Percentiles rank a stretch among this genome's conserved stretches.
These are phyloP conservation scores for Leptobrachium leishanense DNA, from an alignment of 2,113 vertebrate species.

Conservation along the genomic window DNA sequence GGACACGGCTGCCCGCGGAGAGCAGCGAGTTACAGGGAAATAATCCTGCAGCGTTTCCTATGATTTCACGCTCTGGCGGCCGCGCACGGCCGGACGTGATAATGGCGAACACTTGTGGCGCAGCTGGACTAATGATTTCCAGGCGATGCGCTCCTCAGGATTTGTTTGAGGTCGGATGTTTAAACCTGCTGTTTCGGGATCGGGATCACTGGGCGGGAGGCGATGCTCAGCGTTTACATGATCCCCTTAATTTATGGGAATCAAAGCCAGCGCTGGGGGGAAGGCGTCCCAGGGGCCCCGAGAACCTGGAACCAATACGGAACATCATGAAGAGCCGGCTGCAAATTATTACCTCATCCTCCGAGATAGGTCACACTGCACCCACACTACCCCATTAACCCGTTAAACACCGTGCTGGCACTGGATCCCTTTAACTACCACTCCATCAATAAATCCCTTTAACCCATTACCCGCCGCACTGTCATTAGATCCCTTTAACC, in stretches of 20 bases:
- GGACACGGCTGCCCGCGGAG: not conserved
- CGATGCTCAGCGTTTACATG: slow-evolving; percentile 14
- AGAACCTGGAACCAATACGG: not conserved
- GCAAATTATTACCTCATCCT: not conserved
- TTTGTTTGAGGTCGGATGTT: slow-evolving; percentile 26
- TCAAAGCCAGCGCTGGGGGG: slow-evolving; percentile 15
- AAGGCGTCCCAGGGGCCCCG: not conserved
- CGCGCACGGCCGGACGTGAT: slow-evolving; percentile 20
- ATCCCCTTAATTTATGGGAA: slow-evolving; percentile 25
- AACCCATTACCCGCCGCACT: too few species aligned
- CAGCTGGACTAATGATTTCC: slow-evolving; percentile 20
- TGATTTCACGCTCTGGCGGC: slow-evolving; percentile 32
- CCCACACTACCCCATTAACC: not conserved
- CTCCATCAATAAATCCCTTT: too few species aligned
- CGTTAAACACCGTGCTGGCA: not conserved
- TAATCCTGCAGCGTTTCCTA: slow-evolving; percentile 4
- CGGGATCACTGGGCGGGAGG: slow-evolving; percentile 23
- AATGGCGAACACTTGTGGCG: slow-evolving; percentile 37
- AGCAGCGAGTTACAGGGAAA: not conserved
- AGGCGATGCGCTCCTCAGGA: slow-evolving; percentile 33
- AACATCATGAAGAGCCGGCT: not conserved
- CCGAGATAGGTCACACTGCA: not conserved
- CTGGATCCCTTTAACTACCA: too few species aligned
- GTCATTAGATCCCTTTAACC: too few species aligned
- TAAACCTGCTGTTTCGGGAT: slow-evolving; percentile 16